phyloP scores from a whole-genome alignment of 64 coral and sea anemone species.

The Montipora efflorescens region DNA sequence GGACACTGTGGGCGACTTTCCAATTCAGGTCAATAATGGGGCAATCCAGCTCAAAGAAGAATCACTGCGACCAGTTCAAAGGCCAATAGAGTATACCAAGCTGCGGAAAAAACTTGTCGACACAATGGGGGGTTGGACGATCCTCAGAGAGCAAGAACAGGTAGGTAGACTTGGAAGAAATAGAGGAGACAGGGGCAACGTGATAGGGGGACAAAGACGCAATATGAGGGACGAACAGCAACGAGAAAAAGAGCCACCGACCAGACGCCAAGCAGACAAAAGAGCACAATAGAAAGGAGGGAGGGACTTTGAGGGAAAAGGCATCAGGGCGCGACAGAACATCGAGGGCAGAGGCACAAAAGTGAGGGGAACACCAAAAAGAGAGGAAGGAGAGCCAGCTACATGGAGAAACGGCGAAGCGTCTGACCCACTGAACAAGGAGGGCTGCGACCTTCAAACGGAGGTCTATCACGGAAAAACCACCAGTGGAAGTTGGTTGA shows the following conservation, averaged over 20 bases:
- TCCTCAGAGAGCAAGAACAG: neutral
- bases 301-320: neutral
- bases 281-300: neutral
- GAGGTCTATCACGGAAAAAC: neutral
- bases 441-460: neutral
- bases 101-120: neutral
- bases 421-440: conserved; percentile 17
- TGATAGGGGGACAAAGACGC: neutral
- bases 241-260: neutral
- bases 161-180: neutral
- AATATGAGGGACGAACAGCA: neutral
- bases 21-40: neutral
- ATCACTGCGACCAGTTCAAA: neutral
- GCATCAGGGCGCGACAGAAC: neutral
- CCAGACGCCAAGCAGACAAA: neutral
- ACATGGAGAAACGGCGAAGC: neutral
- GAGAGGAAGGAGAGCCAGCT: conserved; percentile 15
- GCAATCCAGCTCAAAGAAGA: neutral
- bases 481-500: conserved; percentile 1
- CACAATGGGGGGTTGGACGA: neutral
- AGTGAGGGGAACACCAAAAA: neutral
- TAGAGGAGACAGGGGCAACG: neutral
- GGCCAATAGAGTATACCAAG: neutral
- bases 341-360: neutral
- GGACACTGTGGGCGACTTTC: conserved; percentile 36